phyloP scores from a whole-genome alignment of 2,113 vertebrate species.

The Dascyllus trimaculatus region DNA sequence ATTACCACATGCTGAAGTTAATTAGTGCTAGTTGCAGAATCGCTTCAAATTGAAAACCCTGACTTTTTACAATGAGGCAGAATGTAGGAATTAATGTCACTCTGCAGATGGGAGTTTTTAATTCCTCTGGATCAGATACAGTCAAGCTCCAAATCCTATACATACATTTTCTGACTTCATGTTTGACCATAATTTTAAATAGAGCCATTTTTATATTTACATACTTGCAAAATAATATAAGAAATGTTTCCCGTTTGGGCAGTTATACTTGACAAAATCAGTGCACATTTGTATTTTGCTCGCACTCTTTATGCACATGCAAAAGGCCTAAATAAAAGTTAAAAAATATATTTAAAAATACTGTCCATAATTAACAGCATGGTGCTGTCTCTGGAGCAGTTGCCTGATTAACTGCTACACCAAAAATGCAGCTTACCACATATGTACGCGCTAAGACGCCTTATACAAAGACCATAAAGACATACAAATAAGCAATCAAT shows the following conservation, averaged over 20 bases:
- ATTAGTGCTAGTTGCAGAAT: constrained; percentile 83
- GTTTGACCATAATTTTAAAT: constrained; percentile 63
- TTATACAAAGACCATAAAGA: constrained; percentile 12
- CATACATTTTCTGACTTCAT: constrained; percentile 47
- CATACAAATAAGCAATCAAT: constrained; percentile 28
- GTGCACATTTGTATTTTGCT: constrained; percentile 6
- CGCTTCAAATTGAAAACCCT: constrained; percentile 79
- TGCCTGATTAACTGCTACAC: constrained; percentile 53
- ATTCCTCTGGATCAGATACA: constrained; percentile 84
- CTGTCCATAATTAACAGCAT: constrained; percentile 53
- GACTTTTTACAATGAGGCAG: constrained; percentile 70
- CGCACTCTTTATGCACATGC: constrained; percentile 25
- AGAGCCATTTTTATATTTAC: constrained; percentile 35
- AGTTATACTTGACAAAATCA: constrained; percentile 4
- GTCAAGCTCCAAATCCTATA: constrained; percentile 69
- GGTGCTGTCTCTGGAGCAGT: constrained; percentile 17
- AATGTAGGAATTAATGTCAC: constrained; percentile 86
- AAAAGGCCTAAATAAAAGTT: constrained; percentile 45
- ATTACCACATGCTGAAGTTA: constrained; percentile 84
- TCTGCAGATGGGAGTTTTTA: constrained; percentile 80
- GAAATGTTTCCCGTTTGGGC: not conserved
- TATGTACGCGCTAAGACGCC: not conserved
- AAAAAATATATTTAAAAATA: not conserved
- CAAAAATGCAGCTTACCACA: constrained; percentile 26
- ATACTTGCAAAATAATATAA: constrained; percentile 11